Evolutionary conservation across 2,888 invertebrate species (phyloP), one percentile per base, ranked within the genome.

Genomic region (Meiosimyza decipiens): DNA sequence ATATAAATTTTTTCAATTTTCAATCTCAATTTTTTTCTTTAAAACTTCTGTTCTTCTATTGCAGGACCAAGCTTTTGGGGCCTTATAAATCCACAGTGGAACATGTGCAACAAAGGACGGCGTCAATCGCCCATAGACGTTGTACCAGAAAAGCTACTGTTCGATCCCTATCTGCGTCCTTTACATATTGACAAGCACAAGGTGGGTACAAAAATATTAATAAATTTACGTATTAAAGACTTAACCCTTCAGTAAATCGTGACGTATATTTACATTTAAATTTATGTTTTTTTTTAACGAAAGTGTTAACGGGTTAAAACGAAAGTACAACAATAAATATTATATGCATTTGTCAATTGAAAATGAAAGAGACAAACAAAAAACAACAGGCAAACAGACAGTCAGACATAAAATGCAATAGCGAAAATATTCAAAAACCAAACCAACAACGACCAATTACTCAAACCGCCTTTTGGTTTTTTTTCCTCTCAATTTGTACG

Each of bases 1-100:
- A n/a, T 9, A 1, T 40, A n/a, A 62, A 62, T 47, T 62, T 33
- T 6, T 3, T 1, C n/a, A n/a, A n/a, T n/a, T n/a, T n/a, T n/a
- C n/a, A n/a, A n/a, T n/a, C n/a, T n/a, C n/a, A n/a, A n/a, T n/a
- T 62, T 47, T 47, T 28, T 62, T 4, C 47, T 9, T 47, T 60
- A 22, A 60, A 60, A 12, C 3, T 4, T 3, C 12, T 63, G 6
- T 64, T 33, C 57, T 52, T 54, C 40, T 9, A 15, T 77, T 89
- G 3, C 90, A 97, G 99, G 99, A 88, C 98, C 98, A 65, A 94
- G 95, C 72, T 98, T 97, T 89, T 99, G 99, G 99, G 98, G 99
- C 73, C 91, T 97, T 79, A 95, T 98, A 89, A 98, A 98, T 89
- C 96, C 97, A 15, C 97, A 98, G 87, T 99, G 99, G 99, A 94